Evolutionary conservation across 2,113 vertebrate species (phyloP).

Genomic region (Helogale parvula): DNA sequence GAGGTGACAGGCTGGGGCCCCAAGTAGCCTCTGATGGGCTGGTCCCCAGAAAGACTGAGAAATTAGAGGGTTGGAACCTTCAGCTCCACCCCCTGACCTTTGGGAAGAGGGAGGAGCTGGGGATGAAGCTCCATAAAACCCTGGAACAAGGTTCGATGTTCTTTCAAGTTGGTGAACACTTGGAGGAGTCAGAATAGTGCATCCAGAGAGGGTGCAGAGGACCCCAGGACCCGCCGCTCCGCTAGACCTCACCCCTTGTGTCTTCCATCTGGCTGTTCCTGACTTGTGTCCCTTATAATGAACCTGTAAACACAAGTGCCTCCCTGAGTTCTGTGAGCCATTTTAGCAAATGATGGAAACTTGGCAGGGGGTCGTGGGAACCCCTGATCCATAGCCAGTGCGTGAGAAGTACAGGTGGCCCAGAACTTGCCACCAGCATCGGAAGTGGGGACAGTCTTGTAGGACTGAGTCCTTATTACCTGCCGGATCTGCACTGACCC

Average conservation of each 20-base stretch:
- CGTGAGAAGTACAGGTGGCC: background rate
- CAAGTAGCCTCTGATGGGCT: background rate
- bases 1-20: background rate
- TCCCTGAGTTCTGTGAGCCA: background rate
- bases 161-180: background rate
- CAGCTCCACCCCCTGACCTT: too few species aligned
- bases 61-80: background rate
- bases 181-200: too few species aligned
- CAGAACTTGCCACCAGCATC: background rate
- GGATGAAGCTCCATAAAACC: background rate
- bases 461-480: background rate
- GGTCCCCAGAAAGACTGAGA: background rate
- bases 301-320: background rate
- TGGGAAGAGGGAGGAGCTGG: background rate
- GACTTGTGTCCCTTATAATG: background rate
- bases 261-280: background rate
- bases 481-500: background rate
- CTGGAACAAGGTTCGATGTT: background rate
- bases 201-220: background rate
- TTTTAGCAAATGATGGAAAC: background rate
- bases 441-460: background rate
- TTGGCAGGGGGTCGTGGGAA: background rate
- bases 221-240: background rate
- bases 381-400: background rate
- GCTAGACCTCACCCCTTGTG: background rate